Evolutionary conservation across 2,888 invertebrate genomes (phyloP).

Genomic region (Drosophila longiperda): DNA sequence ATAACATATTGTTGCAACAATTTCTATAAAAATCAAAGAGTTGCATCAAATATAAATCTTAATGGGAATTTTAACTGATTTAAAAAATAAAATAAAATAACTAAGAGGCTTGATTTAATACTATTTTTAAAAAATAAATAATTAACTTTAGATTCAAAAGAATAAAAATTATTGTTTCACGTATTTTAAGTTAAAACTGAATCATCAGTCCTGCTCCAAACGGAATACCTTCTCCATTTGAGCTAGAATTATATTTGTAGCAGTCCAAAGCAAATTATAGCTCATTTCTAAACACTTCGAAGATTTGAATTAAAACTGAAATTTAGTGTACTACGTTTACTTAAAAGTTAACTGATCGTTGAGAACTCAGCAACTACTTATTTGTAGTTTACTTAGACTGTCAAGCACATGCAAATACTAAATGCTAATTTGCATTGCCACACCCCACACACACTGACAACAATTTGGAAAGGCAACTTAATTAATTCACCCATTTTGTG

Average conservation of each 20-base stretch:
- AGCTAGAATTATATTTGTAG: background rate
- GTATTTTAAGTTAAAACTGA: background rate
- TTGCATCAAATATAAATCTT: no score
- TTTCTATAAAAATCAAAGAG: background rate
- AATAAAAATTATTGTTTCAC: background rate
- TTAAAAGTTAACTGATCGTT: constrained; percentile 1
- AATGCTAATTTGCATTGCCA: constrained; percentile 44
- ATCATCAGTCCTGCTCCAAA: no score
- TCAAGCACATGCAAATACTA: constrained; percentile 25
- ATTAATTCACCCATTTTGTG: constrained; percentile 58
- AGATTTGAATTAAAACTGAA: background rate
- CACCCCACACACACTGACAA: background rate
- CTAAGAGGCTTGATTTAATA: no score
- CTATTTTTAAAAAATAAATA: no score
- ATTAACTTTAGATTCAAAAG: background rate
- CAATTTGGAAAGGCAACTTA: constrained; percentile 33
- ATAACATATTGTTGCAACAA: background rate
- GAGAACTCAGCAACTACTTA: background rate
- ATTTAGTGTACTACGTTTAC: background rate
- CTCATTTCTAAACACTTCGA: background rate
- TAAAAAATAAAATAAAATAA: no score
- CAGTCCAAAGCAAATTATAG: background rate
- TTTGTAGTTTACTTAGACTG: constrained; percentile 10
- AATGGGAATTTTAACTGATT: no score
- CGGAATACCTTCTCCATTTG: no score